Evolutionary conservation across 2,888 invertebrate genomes (phyloP).

Genomic region (Drosophila fulvimacula): DNA sequence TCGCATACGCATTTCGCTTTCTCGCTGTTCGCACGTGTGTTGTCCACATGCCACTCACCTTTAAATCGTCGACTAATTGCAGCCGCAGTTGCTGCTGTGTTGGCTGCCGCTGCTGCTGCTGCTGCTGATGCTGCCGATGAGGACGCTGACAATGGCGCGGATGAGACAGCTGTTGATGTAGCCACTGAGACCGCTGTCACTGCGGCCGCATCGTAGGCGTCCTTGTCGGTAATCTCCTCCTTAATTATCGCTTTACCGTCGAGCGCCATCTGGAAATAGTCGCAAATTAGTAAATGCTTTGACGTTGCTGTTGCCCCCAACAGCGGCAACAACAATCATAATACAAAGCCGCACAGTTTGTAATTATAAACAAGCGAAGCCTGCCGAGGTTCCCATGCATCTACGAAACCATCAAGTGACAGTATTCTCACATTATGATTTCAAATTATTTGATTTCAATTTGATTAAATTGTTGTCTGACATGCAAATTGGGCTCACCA

Average conservation of each 20-base stretch:
- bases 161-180: constrained; percentile 67
- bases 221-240: constrained; percentile 87
- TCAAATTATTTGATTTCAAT: constrained; percentile 81
- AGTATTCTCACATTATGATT: constrained; percentile 83
- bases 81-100: constrained; percentile 60
- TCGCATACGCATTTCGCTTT: neutral
- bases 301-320: constrained; percentile 3
- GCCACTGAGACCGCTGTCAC: constrained; percentile 66
- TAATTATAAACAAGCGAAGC: constrained; percentile 42
- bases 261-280: constrained; percentile 86
- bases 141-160: constrained; percentile 60
- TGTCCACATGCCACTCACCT: constrained; percentile 57
- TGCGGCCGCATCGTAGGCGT: constrained; percentile 84
- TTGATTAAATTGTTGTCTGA: constrained; percentile 81
- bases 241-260: constrained; percentile 88
- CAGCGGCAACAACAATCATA: constrained; percentile 6
- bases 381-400: constrained; percentile 65
- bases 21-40: neutral
- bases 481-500: constrained; percentile 78
- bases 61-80: constrained; percentile 78
- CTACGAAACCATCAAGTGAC: constrained; percentile 79
- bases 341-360: constrained; percentile 19
- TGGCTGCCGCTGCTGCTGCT: constrained; percentile 43
- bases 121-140: constrained; percentile 61
- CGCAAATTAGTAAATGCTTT: constrained; percentile 54